These are phyloP conservation scores for Anguilla megastoma DNA, from an alignment of 2,797 vertebrate species.

Conservation along the genomic window DNA sequence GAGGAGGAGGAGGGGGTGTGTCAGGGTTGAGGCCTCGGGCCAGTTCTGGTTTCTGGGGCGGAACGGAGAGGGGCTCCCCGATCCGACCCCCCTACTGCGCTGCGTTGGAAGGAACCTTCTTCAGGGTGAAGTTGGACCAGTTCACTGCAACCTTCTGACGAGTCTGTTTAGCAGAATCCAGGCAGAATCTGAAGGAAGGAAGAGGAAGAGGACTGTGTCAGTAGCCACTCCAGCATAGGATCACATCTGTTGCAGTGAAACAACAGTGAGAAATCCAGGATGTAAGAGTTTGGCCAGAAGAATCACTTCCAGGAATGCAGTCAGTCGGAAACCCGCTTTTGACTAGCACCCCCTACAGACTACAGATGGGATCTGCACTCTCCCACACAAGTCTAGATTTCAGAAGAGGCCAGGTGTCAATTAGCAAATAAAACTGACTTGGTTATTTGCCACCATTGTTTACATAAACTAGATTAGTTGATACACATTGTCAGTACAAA, in stretches of 20 bases:
- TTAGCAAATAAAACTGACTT: not conserved
- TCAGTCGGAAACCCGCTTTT: not conserved
- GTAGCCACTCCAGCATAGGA: not conserved
- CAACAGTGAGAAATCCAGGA: not conserved
- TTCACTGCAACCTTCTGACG: slow-evolving; percentile 98
- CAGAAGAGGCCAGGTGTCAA: not conserved
- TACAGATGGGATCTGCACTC: not conserved
- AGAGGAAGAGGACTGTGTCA: slow-evolving; percentile 3
- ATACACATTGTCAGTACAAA: not conserved
- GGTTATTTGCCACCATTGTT: not conserved
- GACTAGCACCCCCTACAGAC: too few species aligned
- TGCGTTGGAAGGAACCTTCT: slow-evolving; percentile 93
- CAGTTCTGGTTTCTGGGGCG: slow-evolving; percentile 48
- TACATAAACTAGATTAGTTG: not conserved
- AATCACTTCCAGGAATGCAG: not conserved
- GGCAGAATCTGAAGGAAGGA: slow-evolving; percentile 84
- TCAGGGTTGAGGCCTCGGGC: slow-evolving; percentile 65
- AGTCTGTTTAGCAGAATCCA: slow-evolving; percentile 98
- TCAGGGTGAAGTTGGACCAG: slow-evolving; percentile 99
- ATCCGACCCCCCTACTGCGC: slow-evolving; percentile 81
- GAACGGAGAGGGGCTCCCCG: slow-evolving; percentile 38
- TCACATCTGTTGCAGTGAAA: fast-evolving
- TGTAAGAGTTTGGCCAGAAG: not conserved
- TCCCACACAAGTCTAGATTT: not conserved
- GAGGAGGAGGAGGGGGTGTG: slow-evolving; percentile 60